phyloP scores from a whole-genome alignment of 1,140 invertebrate genomes.

The Fopius arisanus region DNA sequence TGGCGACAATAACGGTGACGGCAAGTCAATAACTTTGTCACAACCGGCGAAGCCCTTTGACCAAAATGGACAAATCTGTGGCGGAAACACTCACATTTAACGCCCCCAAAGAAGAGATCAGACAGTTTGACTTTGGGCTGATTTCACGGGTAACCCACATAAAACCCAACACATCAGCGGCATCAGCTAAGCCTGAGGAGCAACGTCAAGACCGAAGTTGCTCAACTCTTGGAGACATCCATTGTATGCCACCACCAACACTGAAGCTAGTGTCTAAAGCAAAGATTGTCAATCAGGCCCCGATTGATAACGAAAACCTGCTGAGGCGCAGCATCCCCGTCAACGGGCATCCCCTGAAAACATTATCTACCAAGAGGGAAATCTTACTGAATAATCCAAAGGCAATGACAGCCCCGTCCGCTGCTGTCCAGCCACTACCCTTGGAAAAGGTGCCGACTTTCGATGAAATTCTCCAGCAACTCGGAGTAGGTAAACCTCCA shows the following conservation, averaged over 20 bases:
- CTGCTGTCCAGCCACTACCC: not conserved
- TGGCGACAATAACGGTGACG: too few relatives aligned
- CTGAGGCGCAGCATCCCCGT: not conserved
- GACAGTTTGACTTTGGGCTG: too few relatives aligned
- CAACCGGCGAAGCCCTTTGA: too few relatives aligned
- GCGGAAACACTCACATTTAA: too few relatives aligned
- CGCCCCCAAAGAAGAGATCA: too few relatives aligned
- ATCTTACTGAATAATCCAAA: not conserved
- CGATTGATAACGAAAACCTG: not conserved
- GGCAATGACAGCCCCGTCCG: slow-evolving; percentile 2
- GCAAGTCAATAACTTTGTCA: too few relatives aligned
- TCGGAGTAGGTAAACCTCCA: not conserved
- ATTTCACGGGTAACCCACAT: too few relatives aligned
- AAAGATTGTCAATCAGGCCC: not conserved
- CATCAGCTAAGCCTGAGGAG: too few relatives aligned
- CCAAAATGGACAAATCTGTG: too few relatives aligned
- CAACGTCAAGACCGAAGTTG: not conserved
- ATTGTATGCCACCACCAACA: too few relatives aligned
- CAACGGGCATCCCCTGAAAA: not conserved
- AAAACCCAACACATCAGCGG: too few relatives aligned
- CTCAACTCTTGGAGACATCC: not conserved
- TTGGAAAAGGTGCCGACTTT: not conserved
- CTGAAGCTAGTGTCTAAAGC: too few relatives aligned
- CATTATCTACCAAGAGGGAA: not conserved
- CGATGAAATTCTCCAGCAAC: slow-evolving; percentile 4